A percentile compares a stretch with the other conserved stretches of the same genome.
Conservation (phyloP, 2,113 vertebrate genomes). For the Macroglossus sobrinus region DNA sequence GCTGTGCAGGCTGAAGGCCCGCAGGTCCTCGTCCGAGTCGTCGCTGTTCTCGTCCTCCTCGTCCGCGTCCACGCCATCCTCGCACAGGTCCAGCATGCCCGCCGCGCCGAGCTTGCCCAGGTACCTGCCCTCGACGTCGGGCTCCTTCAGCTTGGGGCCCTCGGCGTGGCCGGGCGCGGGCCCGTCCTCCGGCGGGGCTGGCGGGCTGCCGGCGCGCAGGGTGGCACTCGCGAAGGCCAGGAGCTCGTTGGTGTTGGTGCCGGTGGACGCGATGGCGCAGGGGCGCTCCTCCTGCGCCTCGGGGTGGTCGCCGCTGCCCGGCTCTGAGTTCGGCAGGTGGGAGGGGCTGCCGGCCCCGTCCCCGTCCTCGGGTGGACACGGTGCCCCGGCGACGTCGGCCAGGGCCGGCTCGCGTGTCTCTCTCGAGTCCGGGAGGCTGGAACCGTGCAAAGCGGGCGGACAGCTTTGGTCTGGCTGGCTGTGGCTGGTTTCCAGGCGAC, state of each 20-base stretch:
- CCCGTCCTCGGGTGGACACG: constrained; percentile 26
- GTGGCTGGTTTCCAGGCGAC: constrained; percentile 8
- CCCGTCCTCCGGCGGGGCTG: constrained; percentile 78
- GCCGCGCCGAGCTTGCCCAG: constrained; percentile 85
- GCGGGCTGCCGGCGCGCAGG: not conserved
- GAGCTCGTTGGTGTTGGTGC: constrained; percentile 83
- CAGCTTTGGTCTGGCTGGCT: not conserved
- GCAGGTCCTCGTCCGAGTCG: constrained; percentile 93
- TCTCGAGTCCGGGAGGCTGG: constrained; percentile 2
- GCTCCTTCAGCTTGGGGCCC: constrained; percentile 91
- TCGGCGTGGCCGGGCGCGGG: constrained; percentile 81
- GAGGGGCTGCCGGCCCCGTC: constrained; percentile 51
- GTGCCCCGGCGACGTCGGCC: not conserved
- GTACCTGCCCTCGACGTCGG: constrained; percentile 93
- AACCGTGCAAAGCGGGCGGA: not conserved
- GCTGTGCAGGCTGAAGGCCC: constrained; percentile 90
- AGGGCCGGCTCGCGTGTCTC: not conserved
- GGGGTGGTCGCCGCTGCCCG: constrained; percentile 62
- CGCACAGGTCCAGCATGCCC: constrained; percentile 80
- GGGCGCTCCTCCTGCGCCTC: constrained; percentile 50
- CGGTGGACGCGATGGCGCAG: constrained; percentile 79
- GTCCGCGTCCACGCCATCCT: constrained; percentile 89
- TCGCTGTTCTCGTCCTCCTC: constrained; percentile 99
- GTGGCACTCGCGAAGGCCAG: constrained; percentile 56
- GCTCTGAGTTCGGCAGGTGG: constrained; percentile 44